These are phyloP conservation scores for Pardalotus punctatus DNA, from an alignment of 2,113 vertebrate genomes.

Conservation along the genomic window DNA sequence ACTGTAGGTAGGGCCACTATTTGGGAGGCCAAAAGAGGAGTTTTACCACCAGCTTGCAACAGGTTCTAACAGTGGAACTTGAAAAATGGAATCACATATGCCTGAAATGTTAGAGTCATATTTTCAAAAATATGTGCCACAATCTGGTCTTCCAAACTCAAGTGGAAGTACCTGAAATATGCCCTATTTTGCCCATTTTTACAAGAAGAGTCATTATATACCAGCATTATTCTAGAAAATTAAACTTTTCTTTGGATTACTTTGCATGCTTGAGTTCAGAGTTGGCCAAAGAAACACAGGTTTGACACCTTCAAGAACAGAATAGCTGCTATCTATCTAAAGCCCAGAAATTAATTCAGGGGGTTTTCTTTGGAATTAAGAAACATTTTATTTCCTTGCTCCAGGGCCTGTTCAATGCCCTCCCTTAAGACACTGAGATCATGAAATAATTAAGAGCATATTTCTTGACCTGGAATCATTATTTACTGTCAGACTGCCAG, in stretches of 20 bases:
- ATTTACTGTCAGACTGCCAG: slow-evolving; percentile 11
- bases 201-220: background rate
- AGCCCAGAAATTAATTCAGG: background rate
- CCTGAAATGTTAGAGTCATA: background rate
- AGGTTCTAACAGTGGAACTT: slow-evolving; percentile 56
- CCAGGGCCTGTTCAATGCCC: background rate
- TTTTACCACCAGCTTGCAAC: slow-evolving; percentile 64
- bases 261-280: background rate
- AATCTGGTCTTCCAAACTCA: background rate
- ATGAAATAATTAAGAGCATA: slow-evolving; percentile 32
- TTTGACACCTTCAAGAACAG: background rate
- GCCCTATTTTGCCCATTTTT: background rate
- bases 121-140: background rate
- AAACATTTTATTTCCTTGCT: background rate
- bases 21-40: slow-evolving; percentile 73
- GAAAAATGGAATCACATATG: background rate
- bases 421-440: slow-evolving; percentile 19
- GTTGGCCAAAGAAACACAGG: background rate
- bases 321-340: background rate
- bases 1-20: slow-evolving; percentile 71
- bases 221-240: background rate
- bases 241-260: background rate
- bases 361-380: background rate
- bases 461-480: slow-evolving; percentile 33
- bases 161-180: background rate